Evolutionary conservation across 2,888 invertebrate species (phyloP), one percentile per base, ranked within the genome.

Genomic region (Chaitophorus viminalis): DNA sequence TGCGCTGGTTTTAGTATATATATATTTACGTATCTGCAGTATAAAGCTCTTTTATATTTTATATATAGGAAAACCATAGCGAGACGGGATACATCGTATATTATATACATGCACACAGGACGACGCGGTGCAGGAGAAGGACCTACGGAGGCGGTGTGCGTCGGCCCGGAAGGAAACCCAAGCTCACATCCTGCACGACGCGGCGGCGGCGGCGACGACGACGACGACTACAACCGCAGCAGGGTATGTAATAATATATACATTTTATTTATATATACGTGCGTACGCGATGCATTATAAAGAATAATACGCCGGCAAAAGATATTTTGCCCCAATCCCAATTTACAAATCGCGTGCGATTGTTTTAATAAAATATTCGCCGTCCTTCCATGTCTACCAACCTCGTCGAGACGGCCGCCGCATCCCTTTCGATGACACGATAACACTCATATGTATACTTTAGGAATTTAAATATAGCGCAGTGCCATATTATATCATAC

Each of bases 301-400:
- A 83, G 75, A 83, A 83, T n/a, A n/a, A n/a, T 46, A 14, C 36
- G 60, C 79, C 72, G 72, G 70, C 86, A 72, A 86, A 78, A 86
- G 86, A 86, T 79, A 87, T 79, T 79, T 46, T 21, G 54, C 81
- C 87, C 79, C 65, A 33, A 81, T 87, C 65, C 87, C n/a, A n/a
- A 18, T 87, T 87, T 87, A 74, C 74, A 46, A 87, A 87, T 87
- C 65, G 87, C n/a, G 25, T 31, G 74, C 87, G n/a, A 87, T 87
- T 87, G 87, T 87, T 87, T 87, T 79, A 60, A 83, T 83, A 83
- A 86, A 86, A 74, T n/a, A n/a, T 72, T 31, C 86, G 72, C 77
- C 78, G 70, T 85, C 76, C 85, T 60, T 60, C 36, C 31, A 21
- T 46, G 46, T 60, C 21, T 60, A 60, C 60, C 18, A 25, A 25